phyloP scores from a whole-genome alignment of 1,140 invertebrate species.

The Rhopalosiphum padi region DNA sequence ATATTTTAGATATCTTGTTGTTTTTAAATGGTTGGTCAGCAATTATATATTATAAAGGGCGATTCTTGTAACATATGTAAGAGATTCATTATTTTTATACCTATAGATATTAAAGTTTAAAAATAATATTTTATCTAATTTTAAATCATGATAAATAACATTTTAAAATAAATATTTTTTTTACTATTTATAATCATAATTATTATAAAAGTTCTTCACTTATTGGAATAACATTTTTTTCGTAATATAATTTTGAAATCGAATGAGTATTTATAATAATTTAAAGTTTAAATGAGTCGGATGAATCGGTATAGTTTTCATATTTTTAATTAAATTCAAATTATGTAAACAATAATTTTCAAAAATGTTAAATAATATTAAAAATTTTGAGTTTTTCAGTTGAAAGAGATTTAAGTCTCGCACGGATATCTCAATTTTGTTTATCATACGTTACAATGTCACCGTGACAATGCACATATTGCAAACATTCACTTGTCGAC shows the following conservation, averaged over 20 bases:
- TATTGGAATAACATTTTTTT: neutral
- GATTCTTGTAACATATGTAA: neutral
- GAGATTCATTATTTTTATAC: neutral
- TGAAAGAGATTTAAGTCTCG: neutral
- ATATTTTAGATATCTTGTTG: neutral
- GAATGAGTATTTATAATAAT: neutral
- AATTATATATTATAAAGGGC: neutral
- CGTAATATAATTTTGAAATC: neutral
- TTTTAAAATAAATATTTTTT: neutral
- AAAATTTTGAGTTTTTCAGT: neutral
- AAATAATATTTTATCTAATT: neutral
- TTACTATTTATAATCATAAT: neutral
- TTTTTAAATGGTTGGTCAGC: neutral
- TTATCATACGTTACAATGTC: neutral
- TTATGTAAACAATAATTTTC: neutral
- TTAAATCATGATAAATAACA: neutral
- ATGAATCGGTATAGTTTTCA: neutral
- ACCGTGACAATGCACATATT: neutral
- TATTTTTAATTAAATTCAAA: neutral
- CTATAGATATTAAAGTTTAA: neutral
- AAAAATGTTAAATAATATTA: neutral
- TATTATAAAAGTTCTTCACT: neutral
- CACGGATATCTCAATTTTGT: neutral
- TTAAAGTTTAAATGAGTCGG: neutral
- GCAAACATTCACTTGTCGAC: neutral